Conservation (phyloP, 1,140 invertebrate genomes). For the Caenorhabditis elegans region DNA sequence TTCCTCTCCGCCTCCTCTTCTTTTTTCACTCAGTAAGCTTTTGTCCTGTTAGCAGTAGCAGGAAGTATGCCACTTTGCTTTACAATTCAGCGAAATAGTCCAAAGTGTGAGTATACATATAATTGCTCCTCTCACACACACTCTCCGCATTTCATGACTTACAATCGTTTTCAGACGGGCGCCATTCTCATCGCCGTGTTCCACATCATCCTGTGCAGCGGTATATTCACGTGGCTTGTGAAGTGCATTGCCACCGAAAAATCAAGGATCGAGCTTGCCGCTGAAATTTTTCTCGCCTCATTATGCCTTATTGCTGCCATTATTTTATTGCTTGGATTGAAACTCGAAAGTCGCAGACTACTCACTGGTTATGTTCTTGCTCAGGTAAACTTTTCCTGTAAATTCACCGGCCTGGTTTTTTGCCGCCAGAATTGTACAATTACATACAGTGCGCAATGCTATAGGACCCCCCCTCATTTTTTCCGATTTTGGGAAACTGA, state of each 20-base stretch:
- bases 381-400: conserved; percentile 25
- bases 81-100: too few species aligned
- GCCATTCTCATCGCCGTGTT: conserved; percentile 13
- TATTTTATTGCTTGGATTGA: conserved; percentile 33
- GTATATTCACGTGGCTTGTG: conserved; percentile 2
- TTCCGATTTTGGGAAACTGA: too few species aligned
- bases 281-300: neutral
- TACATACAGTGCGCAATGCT: too few species aligned
- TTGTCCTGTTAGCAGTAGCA: too few species aligned
- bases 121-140: too few species aligned
- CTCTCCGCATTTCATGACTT: too few species aligned
- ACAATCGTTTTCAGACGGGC: conserved; percentile 8
- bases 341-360: conserved; percentile 29
- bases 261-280: neutral
- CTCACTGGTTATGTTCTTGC: conserved; percentile 32
- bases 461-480: too few species aligned
- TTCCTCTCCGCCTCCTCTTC: neutral
- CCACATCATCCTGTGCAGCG: conserved; percentile 11
- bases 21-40: neutral
- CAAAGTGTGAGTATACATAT: too few species aligned
- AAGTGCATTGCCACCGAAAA: conserved; percentile 13
- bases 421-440: too few species aligned
- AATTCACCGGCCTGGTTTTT: too few species aligned
- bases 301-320: conserved; percentile 13
- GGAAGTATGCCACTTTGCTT: neutral